Percentiles rank a stretch among this genome's conserved stretches.
Conservation (phyloP, 1,140 invertebrate genomes). For the Zaprionus tsacasi region DNA sequence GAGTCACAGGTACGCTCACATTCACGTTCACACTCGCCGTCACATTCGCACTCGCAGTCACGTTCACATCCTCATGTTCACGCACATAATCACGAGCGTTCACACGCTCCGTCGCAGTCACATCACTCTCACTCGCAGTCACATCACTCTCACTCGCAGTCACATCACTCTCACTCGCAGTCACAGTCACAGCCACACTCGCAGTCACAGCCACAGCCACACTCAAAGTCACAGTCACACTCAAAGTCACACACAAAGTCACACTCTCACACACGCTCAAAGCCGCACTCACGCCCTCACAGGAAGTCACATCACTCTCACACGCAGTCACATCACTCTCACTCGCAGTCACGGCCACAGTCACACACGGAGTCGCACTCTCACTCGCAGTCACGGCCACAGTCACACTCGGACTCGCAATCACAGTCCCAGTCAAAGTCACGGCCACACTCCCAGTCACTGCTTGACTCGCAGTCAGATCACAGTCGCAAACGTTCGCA, state of each 20-base stretch:
- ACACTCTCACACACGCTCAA: not conserved
- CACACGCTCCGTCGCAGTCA: too few species aligned
- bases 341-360: not conserved
- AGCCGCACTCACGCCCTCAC: not conserved
- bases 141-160: too few species aligned
- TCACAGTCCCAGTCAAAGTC: not conserved
- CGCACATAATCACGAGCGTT: too few species aligned
- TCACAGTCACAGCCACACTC: not conserved
- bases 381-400: not conserved
- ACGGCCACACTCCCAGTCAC: not conserved
- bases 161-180: not conserved
- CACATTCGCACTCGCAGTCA: too few species aligned
- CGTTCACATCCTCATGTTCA: too few species aligned
- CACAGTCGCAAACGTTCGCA: not conserved
- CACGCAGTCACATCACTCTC: not conserved
- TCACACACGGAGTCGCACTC: not conserved
- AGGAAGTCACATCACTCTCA: too few species aligned
- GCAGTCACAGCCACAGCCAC: not conserved
- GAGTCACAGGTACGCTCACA: too few species aligned
- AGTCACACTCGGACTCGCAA: not conserved
- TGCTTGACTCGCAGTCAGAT: not conserved
- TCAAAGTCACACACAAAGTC: not conserved
- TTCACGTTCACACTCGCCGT: too few species aligned
- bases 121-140: not conserved
- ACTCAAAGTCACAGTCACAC: not conserved